Evolutionary conservation across 2,888 invertebrate genomes (phyloP).

Genomic region (Cerastoderma edule): DNA sequence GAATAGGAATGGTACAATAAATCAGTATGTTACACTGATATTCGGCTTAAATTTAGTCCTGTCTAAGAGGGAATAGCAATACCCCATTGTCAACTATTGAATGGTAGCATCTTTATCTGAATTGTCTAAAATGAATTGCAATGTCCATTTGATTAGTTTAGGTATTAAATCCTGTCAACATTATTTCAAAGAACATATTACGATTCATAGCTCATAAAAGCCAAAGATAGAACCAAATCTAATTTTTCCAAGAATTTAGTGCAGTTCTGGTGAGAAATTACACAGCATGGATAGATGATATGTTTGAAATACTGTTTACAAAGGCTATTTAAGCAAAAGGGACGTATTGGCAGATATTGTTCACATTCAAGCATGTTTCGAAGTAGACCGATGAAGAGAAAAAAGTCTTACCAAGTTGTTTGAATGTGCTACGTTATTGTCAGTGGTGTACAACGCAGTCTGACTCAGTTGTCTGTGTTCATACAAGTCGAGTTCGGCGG

Average conservation of each 20-base stretch:
- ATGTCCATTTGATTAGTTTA: not conserved
- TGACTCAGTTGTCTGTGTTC: not conserved
- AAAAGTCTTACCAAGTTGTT: not conserved
- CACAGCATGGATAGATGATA: not conserved
- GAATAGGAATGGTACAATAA: no score
- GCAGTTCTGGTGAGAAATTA: not conserved
- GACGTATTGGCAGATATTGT: not conserved
- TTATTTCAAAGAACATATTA: not conserved
- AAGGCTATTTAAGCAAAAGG: no score
- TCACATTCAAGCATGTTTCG: not conserved
- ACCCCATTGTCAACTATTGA: no score
- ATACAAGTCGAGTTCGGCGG: constrained; percentile 4
- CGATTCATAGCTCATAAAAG: not conserved
- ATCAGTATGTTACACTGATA: no score
- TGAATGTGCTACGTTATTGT: constrained; percentile 33
- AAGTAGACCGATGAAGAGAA: not conserved
- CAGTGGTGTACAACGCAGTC: constrained; percentile 19
- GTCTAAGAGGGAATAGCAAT: no score
- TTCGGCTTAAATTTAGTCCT: no score
- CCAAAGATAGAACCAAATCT: not conserved
- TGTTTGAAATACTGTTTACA: no score
- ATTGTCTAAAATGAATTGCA: no score
- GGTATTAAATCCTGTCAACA: not conserved
- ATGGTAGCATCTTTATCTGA: no score
- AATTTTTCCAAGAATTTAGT: not conserved